phyloP scores from a whole-genome alignment of 2,797 vertebrate species.

The Echiichthys vipera region DNA sequence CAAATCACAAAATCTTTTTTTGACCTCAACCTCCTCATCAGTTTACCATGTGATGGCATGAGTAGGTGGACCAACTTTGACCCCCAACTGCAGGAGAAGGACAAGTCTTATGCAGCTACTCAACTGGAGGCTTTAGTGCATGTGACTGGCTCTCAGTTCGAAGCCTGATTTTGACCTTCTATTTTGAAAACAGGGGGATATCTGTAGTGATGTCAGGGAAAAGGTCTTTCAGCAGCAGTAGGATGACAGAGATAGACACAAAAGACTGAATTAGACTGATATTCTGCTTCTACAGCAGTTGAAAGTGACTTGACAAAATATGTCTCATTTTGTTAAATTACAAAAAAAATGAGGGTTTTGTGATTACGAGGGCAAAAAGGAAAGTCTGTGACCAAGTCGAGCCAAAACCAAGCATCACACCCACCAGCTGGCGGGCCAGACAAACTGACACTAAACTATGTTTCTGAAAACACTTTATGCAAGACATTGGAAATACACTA shows the following conservation, averaged over 20 bases:
- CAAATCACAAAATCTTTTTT: conserved; percentile 43
- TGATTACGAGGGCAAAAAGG: too few relatives aligned
- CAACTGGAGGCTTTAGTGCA: neutral
- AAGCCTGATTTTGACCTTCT: neutral
- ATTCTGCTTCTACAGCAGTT: too few relatives aligned
- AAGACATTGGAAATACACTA: too few relatives aligned
- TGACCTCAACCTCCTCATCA: conserved; percentile 41
- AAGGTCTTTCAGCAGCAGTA: neutral
- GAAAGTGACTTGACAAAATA: too few relatives aligned
- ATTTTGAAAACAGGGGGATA: neutral
- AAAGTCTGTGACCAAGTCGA: too few relatives aligned
- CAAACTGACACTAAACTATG: too few relatives aligned
- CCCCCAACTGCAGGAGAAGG: conserved; percentile 20
- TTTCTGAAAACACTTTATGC: too few relatives aligned
- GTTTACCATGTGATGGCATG: conserved; percentile 40
- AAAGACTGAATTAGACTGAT: neutral
- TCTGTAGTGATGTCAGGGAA: neutral
- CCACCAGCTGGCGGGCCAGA: too few relatives aligned
- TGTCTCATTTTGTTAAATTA: too few relatives aligned
- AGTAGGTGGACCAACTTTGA: conserved; percentile 28
- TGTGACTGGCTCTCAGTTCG: neutral
- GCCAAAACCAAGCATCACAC: too few relatives aligned
- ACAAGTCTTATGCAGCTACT: neutral
- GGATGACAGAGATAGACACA: neutral
- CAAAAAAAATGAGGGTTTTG: too few relatives aligned